phyloP scores from a whole-genome alignment of 2,888 invertebrate species.

The Drosophila recens region DNA sequence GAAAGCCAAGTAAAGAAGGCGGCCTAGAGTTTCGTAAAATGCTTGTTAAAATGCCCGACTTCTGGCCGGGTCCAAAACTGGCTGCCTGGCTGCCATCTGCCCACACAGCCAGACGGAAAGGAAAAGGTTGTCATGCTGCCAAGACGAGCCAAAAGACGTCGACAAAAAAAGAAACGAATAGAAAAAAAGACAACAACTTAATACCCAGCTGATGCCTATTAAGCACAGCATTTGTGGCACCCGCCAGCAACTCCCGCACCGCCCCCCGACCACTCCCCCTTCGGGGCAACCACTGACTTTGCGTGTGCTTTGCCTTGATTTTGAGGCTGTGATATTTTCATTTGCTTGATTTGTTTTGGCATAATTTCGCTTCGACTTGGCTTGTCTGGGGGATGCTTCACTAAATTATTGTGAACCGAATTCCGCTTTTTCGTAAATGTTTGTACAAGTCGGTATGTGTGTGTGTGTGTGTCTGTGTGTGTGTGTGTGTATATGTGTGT shows the following conservation, averaged over 20 bases:
- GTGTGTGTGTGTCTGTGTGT: slow-evolving; percentile 11
- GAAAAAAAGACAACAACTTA: slow-evolving; percentile 73
- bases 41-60: slow-evolving; percentile 67
- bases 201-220: slow-evolving; percentile 82
- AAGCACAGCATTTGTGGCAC: slow-evolving; percentile 81
- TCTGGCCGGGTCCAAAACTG: slow-evolving; percentile 31
- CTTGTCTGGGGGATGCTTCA: slow-evolving; percentile 28
- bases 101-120: neutral
- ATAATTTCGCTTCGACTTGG: slow-evolving; percentile 67
- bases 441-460: slow-evolving; percentile 7
- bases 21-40: slow-evolving; percentile 45
- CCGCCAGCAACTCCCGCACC: slow-evolving; percentile 6
- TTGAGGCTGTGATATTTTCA: slow-evolving; percentile 77
- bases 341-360: slow-evolving; percentile 81
- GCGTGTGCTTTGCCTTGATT: slow-evolving; percentile 72
- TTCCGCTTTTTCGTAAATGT: slow-evolving; percentile 4
- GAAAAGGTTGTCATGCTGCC: slow-evolving; percentile 76
- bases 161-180: slow-evolving; percentile 10
- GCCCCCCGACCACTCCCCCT: neutral
- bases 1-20: slow-evolving; percentile 37
- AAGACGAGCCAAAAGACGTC: slow-evolving; percentile 54
- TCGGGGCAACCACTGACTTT: slow-evolving; percentile 32
- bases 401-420: slow-evolving; percentile 61
- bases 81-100: neutral
- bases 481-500: slow-evolving; percentile 14